Evolutionary conservation across 2,113 vertebrate species (phyloP).

Genomic region (Arizona elegans): DNA sequence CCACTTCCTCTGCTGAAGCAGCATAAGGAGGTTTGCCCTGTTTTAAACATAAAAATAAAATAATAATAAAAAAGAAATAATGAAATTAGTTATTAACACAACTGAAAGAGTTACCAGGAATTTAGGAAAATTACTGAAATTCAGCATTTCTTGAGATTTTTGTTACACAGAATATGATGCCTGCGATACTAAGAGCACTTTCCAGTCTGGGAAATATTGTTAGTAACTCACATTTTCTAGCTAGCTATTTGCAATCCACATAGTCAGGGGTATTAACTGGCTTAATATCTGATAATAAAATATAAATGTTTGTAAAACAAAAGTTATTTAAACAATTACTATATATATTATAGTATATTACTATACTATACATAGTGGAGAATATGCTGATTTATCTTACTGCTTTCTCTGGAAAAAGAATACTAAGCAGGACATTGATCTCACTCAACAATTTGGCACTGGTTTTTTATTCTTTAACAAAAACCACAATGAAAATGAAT

Average conservation of each 20-base stretch:
- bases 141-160: not conserved
- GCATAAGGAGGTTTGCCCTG: slow-evolving; percentile 85
- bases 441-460: not conserved
- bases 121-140: not conserved
- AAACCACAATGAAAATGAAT: not conserved
- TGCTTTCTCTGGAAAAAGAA: not conserved
- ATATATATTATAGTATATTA: not conserved
- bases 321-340: not conserved
- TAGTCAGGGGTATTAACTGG: not conserved
- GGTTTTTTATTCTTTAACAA: not conserved
- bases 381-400: not conserved
- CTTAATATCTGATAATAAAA: not conserved
- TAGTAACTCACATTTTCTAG: not conserved
- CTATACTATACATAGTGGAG: not conserved
- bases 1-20: slow-evolving; percentile 81
- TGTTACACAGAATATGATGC: slow-evolving; percentile 4
- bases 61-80: not conserved
- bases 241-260: not conserved
- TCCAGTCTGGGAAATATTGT: not conserved
- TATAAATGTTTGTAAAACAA: not conserved
- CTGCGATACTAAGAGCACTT: not conserved
- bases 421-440: not conserved
- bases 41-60: slow-evolving; percentile 28
- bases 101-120: not conserved
- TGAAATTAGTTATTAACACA: not conserved